These are phyloP conservation scores for Saimiri boliviensis DNA, from an alignment of 2,113 vertebrate genomes.

Conservation along the genomic window DNA sequence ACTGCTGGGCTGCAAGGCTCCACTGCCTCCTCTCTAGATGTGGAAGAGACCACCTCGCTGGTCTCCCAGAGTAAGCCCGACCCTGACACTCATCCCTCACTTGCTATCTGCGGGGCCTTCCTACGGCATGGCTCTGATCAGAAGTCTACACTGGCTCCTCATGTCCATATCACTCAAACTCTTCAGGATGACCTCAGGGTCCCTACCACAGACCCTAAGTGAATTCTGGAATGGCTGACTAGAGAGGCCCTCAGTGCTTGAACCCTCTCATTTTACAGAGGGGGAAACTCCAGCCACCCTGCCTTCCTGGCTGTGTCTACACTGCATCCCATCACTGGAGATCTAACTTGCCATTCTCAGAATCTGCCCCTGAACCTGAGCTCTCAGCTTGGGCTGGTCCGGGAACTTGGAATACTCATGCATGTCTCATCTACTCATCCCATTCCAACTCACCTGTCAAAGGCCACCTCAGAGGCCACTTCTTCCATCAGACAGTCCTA, in stretches of 20 bases:
- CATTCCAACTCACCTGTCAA: accelerated
- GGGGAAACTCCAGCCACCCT: background rate
- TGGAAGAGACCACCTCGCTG: background rate
- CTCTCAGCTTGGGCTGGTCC: background rate
- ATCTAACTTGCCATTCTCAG: background rate
- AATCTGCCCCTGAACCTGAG: background rate
- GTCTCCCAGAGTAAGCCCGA: background rate
- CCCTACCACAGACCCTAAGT: background rate
- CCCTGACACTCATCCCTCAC: background rate
- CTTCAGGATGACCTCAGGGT: background rate
- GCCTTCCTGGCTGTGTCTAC: background rate
- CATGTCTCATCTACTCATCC: background rate
- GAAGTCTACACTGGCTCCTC: background rate
- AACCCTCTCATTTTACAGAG: background rate
- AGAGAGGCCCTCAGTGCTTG: background rate
- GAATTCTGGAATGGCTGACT: background rate
- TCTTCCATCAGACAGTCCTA: background rate
- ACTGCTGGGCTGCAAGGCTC: background rate
- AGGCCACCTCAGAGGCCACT: background rate
- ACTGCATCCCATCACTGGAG: background rate
- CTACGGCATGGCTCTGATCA: background rate
- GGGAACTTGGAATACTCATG: background rate
- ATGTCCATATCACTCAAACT: background rate
- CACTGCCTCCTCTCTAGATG: background rate
- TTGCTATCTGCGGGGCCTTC: background rate